Percentiles rank a stretch among this genome's conserved stretches.
Conservation (phyloP, 1,140 invertebrate genomes). For the Bombus affinis region DNA sequence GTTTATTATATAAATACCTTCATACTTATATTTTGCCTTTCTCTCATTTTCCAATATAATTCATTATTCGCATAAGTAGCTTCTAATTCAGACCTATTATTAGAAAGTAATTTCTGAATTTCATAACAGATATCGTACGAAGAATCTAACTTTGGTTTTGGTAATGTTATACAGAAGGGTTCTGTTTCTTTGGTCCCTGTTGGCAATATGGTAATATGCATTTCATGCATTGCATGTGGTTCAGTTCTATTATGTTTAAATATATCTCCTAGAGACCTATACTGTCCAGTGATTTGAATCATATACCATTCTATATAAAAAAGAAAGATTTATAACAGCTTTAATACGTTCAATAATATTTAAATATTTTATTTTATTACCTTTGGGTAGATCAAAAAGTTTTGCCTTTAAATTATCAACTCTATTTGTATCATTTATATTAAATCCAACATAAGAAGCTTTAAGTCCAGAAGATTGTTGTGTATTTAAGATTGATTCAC, state of each 20-base stretch:
- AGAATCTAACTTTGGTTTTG: constrained; percentile 76
- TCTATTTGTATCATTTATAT: constrained; percentile 68
- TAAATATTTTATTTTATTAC: constrained; percentile 52
- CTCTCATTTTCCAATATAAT: constrained; percentile 84
- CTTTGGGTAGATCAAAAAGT: constrained; percentile 72
- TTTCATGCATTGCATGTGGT: constrained; percentile 78
- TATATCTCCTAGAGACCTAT: constrained; percentile 80
- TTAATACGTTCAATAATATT: constrained; percentile 21
- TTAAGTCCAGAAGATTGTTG: constrained; percentile 66
- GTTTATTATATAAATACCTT: constrained; percentile 78
- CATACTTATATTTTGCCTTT: constrained; percentile 83
- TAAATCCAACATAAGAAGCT: constrained; percentile 67
- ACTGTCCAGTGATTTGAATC: constrained; percentile 83
- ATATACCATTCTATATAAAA: constrained; percentile 84
- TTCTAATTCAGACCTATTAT: constrained; percentile 72
- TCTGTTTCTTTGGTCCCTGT: constrained; percentile 78
- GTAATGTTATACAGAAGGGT: constrained; percentile 80
- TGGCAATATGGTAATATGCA: constrained; percentile 83
- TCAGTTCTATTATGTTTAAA: constrained; percentile 73
- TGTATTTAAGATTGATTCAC: constrained; percentile 48
- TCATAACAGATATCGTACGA: constrained; percentile 76
- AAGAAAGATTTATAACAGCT: constrained; percentile 36
- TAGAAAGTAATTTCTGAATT: constrained; percentile 73
- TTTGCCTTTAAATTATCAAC: constrained; percentile 63
- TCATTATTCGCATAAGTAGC: constrained; percentile 75